These are phyloP conservation scores for Drosophila mayri DNA, from an alignment of 1,140 invertebrate genomes.

Conservation along the genomic window DNA sequence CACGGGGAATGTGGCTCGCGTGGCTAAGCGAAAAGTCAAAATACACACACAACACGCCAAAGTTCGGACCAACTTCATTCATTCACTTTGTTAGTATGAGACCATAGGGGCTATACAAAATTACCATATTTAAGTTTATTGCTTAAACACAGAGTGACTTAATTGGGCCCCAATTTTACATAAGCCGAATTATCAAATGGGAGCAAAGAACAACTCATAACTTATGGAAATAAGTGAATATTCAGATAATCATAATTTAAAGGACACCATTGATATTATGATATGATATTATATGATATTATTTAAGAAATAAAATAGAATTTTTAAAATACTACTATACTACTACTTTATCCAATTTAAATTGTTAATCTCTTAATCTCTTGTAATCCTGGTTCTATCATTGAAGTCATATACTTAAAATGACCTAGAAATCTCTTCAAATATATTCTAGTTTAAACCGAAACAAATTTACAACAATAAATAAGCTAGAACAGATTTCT, in stretches of 20 bases:
- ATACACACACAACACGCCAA: conserved; percentile 30
- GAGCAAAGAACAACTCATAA: neutral
- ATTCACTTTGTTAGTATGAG: neutral
- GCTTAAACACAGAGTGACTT: conserved; percentile 16
- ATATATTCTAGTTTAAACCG: neutral
- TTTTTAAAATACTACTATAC: neutral
- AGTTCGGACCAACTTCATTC: neutral
- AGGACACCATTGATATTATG: too few species aligned
- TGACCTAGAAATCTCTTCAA: neutral
- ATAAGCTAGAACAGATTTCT: neutral
- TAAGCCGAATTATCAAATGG: conserved; percentile 56
- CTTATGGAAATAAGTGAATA: neutral
- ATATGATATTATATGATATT: too few species aligned
- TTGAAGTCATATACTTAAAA: rapidly evolving
- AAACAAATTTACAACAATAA: neutral
- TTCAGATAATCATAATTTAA: neutral
- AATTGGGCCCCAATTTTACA: conserved; percentile 31
- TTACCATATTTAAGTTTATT: conserved; percentile 40
- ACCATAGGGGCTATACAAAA: conserved; percentile 35
- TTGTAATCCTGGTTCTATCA: too few species aligned
- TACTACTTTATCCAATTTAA: neutral
- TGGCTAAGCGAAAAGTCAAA: conserved; percentile 22
- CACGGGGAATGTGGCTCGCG: neutral
- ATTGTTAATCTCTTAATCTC: neutral
- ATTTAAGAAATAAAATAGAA: too few species aligned